phyloP scores from a whole-genome alignment of 2,888 invertebrate genomes.

The Noctua comes region DNA sequence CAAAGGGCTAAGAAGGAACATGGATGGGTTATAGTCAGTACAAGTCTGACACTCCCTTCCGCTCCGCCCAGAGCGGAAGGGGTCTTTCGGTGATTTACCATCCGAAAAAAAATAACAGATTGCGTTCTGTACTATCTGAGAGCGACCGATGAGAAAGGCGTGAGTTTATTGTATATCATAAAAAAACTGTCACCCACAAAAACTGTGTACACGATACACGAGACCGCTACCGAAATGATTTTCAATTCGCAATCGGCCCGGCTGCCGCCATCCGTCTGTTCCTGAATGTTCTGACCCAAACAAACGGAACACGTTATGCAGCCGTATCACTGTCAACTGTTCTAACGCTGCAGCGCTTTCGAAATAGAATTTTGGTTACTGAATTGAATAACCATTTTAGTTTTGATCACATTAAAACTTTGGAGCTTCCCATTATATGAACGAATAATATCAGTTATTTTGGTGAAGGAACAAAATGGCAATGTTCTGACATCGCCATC shows the following conservation, averaged over 20 bases:
- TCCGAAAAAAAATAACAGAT: not conserved
- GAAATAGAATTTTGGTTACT: not conserved
- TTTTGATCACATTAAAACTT: not conserved
- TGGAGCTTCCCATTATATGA: not conserved
- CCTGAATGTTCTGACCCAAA: conserved; percentile 12
- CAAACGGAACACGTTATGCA: conserved; percentile 25
- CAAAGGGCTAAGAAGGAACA: too few relatives aligned
- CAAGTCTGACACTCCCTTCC: too few relatives aligned
- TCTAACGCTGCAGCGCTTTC: conserved; percentile 9
- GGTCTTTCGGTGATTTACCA: too few relatives aligned
- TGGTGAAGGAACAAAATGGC: not conserved
- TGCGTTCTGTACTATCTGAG: not conserved
- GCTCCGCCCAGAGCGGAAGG: too few relatives aligned
- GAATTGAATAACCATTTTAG: not conserved
- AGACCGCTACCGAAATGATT: conserved; percentile 19
- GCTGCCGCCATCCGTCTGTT: conserved; percentile 8
- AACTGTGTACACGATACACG: not conserved
- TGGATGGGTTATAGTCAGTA: too few relatives aligned
- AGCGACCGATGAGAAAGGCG: not conserved
- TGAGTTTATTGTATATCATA: not conserved
- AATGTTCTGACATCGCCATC: not conserved
- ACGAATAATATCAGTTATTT: not conserved
- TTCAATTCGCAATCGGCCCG: conserved; percentile 20
- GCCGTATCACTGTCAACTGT: conserved; percentile 20
- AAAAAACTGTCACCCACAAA: not conserved